Evolutionary conservation across 2,113 vertebrate genomes (phyloP).

Genomic region (Leptobrachium leishanense): DNA sequence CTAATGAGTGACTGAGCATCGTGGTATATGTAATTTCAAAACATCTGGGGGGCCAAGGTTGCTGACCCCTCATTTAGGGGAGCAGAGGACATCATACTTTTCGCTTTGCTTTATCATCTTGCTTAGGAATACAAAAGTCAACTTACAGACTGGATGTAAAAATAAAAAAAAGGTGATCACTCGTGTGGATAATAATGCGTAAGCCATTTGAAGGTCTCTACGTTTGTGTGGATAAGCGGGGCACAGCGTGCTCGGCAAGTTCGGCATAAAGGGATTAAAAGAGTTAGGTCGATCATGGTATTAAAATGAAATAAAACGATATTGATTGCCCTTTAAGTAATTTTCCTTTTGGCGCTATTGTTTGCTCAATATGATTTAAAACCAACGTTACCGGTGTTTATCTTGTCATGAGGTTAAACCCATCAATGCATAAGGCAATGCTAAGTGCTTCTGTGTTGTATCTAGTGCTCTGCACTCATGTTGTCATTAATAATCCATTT

Average conservation of each 20-base stretch:
- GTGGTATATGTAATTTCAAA: no score
- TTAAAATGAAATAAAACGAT: conserved; percentile 18
- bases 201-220: neutral
- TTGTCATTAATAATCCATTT: conserved; percentile 36
- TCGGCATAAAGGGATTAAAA: conserved; percentile 9
- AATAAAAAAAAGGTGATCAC: conserved; percentile 3
- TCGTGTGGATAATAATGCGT: no score
- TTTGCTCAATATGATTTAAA: conserved; percentile 47
- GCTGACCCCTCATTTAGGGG: no score
- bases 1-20: no score
- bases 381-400: conserved; percentile 49
- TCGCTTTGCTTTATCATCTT: neutral
- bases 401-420: conserved; percentile 35
- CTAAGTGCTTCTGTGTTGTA: neutral
- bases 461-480: conserved; percentile 8
- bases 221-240: neutral
- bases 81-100: no score
- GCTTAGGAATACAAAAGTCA: neutral
- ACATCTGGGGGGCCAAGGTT: no score
- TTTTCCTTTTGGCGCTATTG: conserved; percentile 39
- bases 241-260: neutral
- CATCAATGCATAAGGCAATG: conserved; percentile 6
- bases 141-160: neutral
- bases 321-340: conserved; percentile 49
- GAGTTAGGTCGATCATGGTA: neutral